A percentile compares a stretch with the other conserved stretches of the same genome.
Conservation (phyloP, 2,113 vertebrate genomes). For the Alces alces region DNA sequence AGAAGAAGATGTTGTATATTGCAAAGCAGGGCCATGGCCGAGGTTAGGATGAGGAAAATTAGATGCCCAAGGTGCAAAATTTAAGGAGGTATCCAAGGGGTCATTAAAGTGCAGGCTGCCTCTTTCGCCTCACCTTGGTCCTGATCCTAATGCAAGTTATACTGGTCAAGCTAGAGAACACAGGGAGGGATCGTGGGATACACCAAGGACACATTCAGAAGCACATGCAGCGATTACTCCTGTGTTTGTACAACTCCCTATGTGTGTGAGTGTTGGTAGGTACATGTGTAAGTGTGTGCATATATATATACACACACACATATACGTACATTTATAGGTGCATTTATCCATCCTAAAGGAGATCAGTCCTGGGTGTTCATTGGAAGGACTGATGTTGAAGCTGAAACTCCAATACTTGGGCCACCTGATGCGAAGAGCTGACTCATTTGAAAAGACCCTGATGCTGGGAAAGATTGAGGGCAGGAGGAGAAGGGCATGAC, state of each 20-base stretch:
- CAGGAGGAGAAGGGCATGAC: not conserved
- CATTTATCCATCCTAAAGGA: not conserved
- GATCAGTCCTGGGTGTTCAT: not conserved
- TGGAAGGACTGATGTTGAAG: not conserved
- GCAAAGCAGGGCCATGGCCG: not conserved
- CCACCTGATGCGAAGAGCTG: not conserved
- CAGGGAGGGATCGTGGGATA: not conserved
- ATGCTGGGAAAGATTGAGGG: not conserved
- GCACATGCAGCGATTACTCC: fast-evolving
- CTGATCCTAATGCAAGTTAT: not conserved
- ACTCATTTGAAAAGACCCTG: not conserved
- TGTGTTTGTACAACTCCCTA: not conserved
- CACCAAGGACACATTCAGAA: not conserved
- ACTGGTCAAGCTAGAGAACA: not conserved
- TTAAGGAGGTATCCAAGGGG: too few relatives aligned
- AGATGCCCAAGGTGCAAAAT: not conserved
- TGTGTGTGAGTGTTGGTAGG: not conserved
- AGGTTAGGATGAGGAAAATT: not conserved
- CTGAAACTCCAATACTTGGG: not conserved
- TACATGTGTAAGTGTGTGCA: fast-evolving
- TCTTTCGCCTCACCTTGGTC: not conserved
- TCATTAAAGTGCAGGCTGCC: not conserved
- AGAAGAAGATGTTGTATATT: not conserved
- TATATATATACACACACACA: fast-evolving
- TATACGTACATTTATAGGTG: not conserved